Percentiles rank a stretch among this genome's conserved stretches.
phyloP scores from a whole-genome alignment of 37 sponge, comb jelly and placozoan species.

The Diacarnus erythraeanus region DNA sequence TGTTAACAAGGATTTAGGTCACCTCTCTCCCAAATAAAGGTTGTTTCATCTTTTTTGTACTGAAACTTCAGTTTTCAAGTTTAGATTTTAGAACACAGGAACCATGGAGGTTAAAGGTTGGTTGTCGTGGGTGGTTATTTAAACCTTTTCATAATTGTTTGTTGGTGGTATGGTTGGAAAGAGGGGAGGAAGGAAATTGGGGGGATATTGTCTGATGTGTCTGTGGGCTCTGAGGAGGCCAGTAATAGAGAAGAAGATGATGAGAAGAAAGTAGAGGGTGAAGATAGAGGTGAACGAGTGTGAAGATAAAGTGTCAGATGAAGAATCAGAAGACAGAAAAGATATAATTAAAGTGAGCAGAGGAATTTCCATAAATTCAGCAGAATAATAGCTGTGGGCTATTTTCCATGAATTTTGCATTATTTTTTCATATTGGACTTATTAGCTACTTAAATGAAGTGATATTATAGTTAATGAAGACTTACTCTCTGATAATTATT shows the following conservation, averaged over 20 bases:
- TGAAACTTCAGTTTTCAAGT: slow-evolving; percentile 26
- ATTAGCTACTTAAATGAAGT: not conserved
- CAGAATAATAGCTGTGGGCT: too few species aligned
- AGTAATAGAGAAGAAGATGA: slow-evolving; percentile 35
- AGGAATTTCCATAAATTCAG: too few species aligned
- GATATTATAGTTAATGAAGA: not conserved
- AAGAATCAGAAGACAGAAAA: not conserved
- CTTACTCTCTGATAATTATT: not conserved
- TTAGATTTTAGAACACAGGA: slow-evolving; percentile 62
- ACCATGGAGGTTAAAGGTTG: slow-evolving; percentile 45
- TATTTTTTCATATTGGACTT: too few species aligned
- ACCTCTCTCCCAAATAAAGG: not conserved
- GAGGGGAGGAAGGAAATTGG: not conserved
- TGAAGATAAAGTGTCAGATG: slow-evolving; percentile 1
- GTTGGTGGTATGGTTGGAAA: not conserved
- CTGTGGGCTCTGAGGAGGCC: not conserved
- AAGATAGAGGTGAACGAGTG: not conserved
- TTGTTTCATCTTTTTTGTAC: not conserved
- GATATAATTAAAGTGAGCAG: too few species aligned
- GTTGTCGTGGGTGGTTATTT: not conserved
- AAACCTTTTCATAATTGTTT: not conserved
- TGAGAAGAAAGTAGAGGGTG: not conserved
- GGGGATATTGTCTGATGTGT: not conserved
- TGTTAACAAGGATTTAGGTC: too few species aligned
- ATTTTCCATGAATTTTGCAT: too few species aligned